Percentiles rank a stretch among this genome's conserved stretches.
Evolutionary conservation across 2,113 vertebrate species (phyloP).

Genomic region (Triplophysa rosa): DNA sequence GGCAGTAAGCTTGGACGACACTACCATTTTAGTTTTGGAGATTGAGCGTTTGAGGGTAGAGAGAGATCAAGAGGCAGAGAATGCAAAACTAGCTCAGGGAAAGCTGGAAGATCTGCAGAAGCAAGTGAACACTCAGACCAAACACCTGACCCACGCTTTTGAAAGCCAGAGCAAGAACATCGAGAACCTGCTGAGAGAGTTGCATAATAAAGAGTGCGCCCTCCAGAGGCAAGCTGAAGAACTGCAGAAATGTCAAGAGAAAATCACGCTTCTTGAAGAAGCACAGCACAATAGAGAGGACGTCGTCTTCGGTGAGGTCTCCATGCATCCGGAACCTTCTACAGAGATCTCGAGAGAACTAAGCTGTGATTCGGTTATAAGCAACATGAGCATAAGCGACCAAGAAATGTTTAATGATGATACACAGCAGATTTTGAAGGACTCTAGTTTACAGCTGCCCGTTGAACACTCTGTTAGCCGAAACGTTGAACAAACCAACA

Average conservation of each 20-base stretch:
- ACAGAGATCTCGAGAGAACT: slow-evolving; percentile 13
- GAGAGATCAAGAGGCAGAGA: slow-evolving; percentile 61
- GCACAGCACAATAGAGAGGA: slow-evolving; percentile 25
- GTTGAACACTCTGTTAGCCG: neutral
- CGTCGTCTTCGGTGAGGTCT: neutral
- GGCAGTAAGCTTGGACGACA: slow-evolving; percentile 31
- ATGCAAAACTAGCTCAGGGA: slow-evolving; percentile 63
- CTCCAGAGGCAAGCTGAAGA: slow-evolving; percentile 64
- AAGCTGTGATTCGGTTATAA: slow-evolving; percentile 26
- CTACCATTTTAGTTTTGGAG: slow-evolving; percentile 58
- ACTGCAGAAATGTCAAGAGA: slow-evolving; percentile 60
- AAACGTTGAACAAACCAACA: neutral
- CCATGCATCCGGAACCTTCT: neutral
- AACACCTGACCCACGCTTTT: slow-evolving; percentile 75
- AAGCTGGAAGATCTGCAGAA: slow-evolving; percentile 74
- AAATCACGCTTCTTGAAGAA: slow-evolving; percentile 56
- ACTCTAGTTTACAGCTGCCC: slow-evolving; percentile 2
- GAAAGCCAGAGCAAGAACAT: slow-evolving; percentile 78
- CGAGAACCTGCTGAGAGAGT: slow-evolving; percentile 69
- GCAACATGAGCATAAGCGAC: slow-evolving; percentile 4
- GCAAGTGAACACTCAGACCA: slow-evolving; percentile 75
- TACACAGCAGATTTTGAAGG: neutral
- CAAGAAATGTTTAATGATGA: slow-evolving; percentile 16
- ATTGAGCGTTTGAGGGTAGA: slow-evolving; percentile 62
- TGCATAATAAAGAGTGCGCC: slow-evolving; percentile 70